Evolutionary conservation across 2,113 vertebrate genomes (phyloP), one percentile per base, ranked within the genome.

Genomic region (Paradoxurus hermaphroditus): DNA sequence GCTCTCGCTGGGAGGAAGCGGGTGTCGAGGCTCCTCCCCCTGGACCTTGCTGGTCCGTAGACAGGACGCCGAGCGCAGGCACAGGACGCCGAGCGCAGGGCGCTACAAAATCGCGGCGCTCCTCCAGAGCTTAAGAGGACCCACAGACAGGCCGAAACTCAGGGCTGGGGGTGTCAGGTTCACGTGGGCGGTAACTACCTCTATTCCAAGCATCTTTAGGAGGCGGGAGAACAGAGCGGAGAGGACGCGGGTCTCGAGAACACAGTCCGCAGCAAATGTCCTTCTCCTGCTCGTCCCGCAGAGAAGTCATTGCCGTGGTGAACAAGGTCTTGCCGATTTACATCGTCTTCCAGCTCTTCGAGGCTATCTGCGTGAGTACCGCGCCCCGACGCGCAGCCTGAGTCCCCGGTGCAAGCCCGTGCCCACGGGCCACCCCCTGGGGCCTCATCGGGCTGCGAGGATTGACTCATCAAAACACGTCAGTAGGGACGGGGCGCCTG

Each of bases 331-430:
- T 99, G 65, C 98, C 98, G 0, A 23, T 98, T 75, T 99, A 99
- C 0, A 8, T 98, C 0, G n/a, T 97, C 90, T 99, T 99, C 95
- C 98, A 99, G 46, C 36, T 99, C 5, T 98, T 99, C n/a, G 99
- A 99, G 97, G 98, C 98, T 10, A 1, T 41, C 68, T 98, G 98
- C 65, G 99, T 99, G 96, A 99, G 99, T 99, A 95, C 87, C 1
- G 0, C 1, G 0, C 39, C n/a, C 21, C 4, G 25, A 46, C 53
- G 18, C 5, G 15, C 31, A 73, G 56, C 65, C 84, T 59, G 59
- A 59, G 2, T 8, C 56, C 25, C 0, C 0, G 1, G 72, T 44
- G 12, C 13, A 1, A 77, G 41, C 31, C 49, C 34, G 0, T 0
- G 0, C 70, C 44, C 3, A 8, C 3, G 3, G 18, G 34, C 41